phyloP scores from a whole-genome alignment of 2,113 vertebrate species.

The Thymallus thymallus region DNA sequence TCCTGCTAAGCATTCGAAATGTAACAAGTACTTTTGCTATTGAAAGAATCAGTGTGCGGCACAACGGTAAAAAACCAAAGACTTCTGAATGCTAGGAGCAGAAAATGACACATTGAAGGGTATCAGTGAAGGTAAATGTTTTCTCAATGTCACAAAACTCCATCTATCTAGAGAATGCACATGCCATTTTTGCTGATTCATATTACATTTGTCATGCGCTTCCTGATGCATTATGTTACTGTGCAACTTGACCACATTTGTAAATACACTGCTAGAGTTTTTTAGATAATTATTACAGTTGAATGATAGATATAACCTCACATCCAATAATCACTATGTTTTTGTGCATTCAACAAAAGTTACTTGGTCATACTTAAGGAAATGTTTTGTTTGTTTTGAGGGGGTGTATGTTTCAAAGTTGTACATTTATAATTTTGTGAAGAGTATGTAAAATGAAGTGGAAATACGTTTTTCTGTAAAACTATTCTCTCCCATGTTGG shows the following conservation, averaged over 20 bases:
- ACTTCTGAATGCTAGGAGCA: not conserved
- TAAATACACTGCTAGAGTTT: slow-evolving; percentile 6
- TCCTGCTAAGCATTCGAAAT: too few species aligned
- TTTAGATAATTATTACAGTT: slow-evolving; percentile 30
- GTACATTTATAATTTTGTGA: slow-evolving; percentile 31
- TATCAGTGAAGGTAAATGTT: not conserved
- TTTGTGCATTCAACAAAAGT: not conserved
- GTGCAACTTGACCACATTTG: slow-evolving; percentile 31
- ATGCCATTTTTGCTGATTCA: too few species aligned
- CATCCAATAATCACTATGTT: slow-evolving; percentile 54
- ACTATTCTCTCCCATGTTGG: slow-evolving; percentile 70
- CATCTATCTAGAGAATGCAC: not conserved
- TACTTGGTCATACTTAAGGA: not conserved
- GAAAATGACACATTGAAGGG: not conserved
- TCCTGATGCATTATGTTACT: not conserved
- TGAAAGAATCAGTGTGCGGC: not conserved
- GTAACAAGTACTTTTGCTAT: not conserved
- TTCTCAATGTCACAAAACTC: not conserved
- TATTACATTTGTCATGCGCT: not conserved
- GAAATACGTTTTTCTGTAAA: slow-evolving; percentile 62
- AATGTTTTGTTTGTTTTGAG: slow-evolving; percentile 32
- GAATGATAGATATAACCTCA: slow-evolving; percentile 29
- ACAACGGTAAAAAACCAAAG: not conserved
- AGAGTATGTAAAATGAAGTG: slow-evolving; percentile 42
- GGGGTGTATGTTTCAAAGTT: slow-evolving; percentile 53